Conservation (phyloP, 2,888 invertebrate species). For the Nudaria mundana region DNA sequence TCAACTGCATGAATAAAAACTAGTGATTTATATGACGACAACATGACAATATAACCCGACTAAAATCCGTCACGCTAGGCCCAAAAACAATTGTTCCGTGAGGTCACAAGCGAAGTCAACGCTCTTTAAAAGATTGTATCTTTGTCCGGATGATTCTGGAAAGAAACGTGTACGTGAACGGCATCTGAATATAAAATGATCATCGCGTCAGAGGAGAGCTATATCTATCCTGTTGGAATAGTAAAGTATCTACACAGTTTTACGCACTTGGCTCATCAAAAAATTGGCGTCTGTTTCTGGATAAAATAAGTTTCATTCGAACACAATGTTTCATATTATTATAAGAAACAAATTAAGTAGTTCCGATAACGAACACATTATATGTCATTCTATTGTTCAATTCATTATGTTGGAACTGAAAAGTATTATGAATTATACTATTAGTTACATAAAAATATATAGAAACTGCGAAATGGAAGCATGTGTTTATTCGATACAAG, state of each 20-base stretch:
- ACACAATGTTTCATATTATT: slow-evolving; percentile 31
- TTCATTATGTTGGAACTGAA: slow-evolving; percentile 7
- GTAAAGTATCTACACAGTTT: slow-evolving; percentile 31
- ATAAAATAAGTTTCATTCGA: slow-evolving; percentile 27
- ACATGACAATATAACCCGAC: slow-evolving; percentile 46
- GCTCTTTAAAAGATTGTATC: slow-evolving; percentile 44
- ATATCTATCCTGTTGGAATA: slow-evolving; percentile 32
- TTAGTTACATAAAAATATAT: slow-evolving; percentile 9
- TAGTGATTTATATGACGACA: slow-evolving; percentile 38
- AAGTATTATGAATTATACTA: slow-evolving; percentile 17
- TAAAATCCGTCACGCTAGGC: slow-evolving; percentile 47
- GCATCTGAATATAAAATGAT: slow-evolving; percentile 37
- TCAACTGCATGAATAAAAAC: slow-evolving; percentile 30
- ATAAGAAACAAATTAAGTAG: slow-evolving; percentile 20
- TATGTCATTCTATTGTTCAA: slow-evolving; percentile 14
- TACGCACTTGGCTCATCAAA: slow-evolving; percentile 35
- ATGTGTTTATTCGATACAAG: slow-evolving; percentile 21
- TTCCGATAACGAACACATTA: slow-evolving; percentile 16
- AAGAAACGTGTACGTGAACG: slow-evolving; percentile 44
- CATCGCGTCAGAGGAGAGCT: slow-evolving; percentile 23
- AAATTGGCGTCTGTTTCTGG: slow-evolving; percentile 40
- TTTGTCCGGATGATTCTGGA: slow-evolving; percentile 43
- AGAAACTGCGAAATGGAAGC: slow-evolving; percentile 4
- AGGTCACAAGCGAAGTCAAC: slow-evolving; percentile 41
- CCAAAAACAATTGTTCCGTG: slow-evolving; percentile 46